phyloP scores from a whole-genome alignment of 2,113 vertebrate species.

The Pseudorectes ferrugineus region DNA sequence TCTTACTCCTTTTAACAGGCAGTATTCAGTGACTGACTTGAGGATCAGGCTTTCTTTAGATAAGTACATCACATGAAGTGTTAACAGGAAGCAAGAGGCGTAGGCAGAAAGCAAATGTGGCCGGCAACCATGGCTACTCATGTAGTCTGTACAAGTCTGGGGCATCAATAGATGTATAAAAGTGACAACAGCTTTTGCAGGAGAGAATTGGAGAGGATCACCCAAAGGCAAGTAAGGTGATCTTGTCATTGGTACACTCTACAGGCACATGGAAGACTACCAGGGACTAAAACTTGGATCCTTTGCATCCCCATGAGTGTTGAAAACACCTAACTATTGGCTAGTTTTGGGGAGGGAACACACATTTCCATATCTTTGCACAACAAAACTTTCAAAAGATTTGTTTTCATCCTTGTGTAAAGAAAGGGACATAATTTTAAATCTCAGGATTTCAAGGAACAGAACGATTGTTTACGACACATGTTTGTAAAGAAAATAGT shows the following conservation, averaged over 20 bases:
- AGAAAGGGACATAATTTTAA: slow-evolving; percentile 9
- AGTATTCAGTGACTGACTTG: not conserved
- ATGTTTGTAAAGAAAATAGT: slow-evolving; percentile 63
- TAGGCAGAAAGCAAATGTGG: not conserved
- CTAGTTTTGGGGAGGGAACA: slow-evolving; percentile 31
- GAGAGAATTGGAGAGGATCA: not conserved
- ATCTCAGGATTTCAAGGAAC: slow-evolving; percentile 54
- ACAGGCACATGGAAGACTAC: not conserved
- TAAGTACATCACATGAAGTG: not conserved
- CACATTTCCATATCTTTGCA: not conserved
- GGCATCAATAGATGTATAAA: not conserved
- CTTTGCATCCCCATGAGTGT: not conserved
- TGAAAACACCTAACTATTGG: slow-evolving; percentile 20
- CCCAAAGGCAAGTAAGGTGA: not conserved
- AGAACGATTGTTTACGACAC: slow-evolving; percentile 49
- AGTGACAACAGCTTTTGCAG: not conserved
- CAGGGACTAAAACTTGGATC: not conserved
- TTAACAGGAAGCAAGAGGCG: not conserved
- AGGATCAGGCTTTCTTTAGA: not conserved
- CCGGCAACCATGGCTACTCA: not conserved
- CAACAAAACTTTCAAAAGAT: slow-evolving; percentile 24
- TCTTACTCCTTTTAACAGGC: not conserved
- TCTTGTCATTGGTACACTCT: not conserved
- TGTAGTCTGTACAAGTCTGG: not conserved
- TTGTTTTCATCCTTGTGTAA: slow-evolving; percentile 16